A percentile compares a stretch with the other conserved stretches of the same genome.
phyloP scores from a whole-genome alignment of 2,113 vertebrate genomes.

The Procapra przewalskii region DNA sequence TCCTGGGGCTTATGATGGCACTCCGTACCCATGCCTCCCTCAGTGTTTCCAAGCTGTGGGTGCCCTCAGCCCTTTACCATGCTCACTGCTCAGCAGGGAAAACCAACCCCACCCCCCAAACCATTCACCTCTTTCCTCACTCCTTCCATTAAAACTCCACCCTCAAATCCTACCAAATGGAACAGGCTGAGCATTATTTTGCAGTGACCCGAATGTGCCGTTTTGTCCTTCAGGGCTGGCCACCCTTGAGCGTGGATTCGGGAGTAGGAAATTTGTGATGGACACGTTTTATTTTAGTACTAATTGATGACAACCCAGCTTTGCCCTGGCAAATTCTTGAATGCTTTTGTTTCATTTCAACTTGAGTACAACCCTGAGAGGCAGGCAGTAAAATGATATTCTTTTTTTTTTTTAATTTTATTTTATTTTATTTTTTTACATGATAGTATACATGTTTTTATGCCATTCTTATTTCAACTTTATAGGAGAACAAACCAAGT shows the following conservation, averaged over 20 bases:
- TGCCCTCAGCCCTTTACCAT: background rate
- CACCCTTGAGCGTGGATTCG: background rate
- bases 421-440: no score
- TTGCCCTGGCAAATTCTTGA: background rate
- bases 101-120: background rate
- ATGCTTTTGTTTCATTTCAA: background rate
- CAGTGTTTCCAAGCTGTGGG: background rate
- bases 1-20: fast-evolving
- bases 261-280: background rate
- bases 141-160: background rate
- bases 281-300: background rate
- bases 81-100: background rate
- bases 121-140: background rate
- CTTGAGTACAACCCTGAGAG: background rate
- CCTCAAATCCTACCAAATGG: background rate
- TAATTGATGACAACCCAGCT: background rate
- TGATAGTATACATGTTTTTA: no score
- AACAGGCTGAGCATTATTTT: background rate
- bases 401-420: no score
- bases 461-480: background rate
- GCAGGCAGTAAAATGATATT: background rate
- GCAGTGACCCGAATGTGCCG: background rate
- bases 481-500: background rate
- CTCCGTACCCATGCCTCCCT: background rate
- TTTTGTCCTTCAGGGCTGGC: background rate